These are phyloP conservation scores for Syngnathus scovelli DNA, from an alignment of 2,113 vertebrate genomes.

Conservation along the genomic window DNA sequence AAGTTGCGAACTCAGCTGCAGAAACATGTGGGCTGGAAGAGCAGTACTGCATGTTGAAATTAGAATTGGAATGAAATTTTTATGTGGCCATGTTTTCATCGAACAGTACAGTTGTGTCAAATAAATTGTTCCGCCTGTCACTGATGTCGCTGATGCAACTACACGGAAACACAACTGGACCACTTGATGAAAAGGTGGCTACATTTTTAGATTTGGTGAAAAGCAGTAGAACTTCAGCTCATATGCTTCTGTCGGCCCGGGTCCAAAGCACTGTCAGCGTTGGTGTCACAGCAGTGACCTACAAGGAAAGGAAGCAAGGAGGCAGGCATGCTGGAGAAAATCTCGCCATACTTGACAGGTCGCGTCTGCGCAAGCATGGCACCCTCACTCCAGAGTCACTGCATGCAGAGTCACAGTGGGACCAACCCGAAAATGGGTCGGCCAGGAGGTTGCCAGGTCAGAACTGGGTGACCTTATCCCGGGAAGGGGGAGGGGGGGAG, in stretches of 20 bases:
- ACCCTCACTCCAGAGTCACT: slow-evolving; percentile 70
- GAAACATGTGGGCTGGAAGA: slow-evolving; percentile 54
- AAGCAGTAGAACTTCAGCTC: slow-evolving; percentile 45
- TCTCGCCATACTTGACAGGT: slow-evolving; percentile 71
- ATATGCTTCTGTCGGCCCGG: slow-evolving; percentile 52
- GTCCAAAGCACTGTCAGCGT: slow-evolving; percentile 60
- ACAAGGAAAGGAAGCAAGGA: slow-evolving; percentile 60
- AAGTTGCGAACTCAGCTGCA: slow-evolving; percentile 27
- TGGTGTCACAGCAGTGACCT: slow-evolving; percentile 51
- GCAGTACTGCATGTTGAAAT: slow-evolving; percentile 33
- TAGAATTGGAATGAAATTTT: neutral
- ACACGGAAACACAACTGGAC: neutral
- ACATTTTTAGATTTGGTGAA: neutral
- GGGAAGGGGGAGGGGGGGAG: neutral
- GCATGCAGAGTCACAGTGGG: slow-evolving; percentile 73
- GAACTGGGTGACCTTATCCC: slow-evolving; percentile 56
- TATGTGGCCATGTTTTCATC: neutral
- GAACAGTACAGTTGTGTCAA: neutral
- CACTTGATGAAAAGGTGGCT: neutral
- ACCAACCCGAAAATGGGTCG: slow-evolving; percentile 50
- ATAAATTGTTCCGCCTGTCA: too few species aligned
- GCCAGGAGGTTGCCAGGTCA: slow-evolving; percentile 58
- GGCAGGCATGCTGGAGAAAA: slow-evolving; percentile 67
- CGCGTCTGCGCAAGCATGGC: slow-evolving; percentile 72
- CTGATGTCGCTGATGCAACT: neutral